phyloP scores from a whole-genome alignment of 2,113 vertebrate species.

The Delphinus delphis region DNA sequence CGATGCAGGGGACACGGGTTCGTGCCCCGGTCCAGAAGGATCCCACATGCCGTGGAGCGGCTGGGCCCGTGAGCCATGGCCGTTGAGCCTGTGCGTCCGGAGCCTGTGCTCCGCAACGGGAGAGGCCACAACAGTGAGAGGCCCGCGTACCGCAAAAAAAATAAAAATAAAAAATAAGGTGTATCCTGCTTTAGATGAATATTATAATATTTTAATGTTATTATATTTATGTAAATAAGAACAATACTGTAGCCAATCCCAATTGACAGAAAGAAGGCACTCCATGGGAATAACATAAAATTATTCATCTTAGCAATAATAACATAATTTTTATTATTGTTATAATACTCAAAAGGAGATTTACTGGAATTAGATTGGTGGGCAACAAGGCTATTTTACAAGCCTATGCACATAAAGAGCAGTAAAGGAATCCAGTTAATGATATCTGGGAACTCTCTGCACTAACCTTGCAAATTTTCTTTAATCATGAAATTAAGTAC shows the following conservation, averaged over 20 bases:
- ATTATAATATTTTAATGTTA: not conserved
- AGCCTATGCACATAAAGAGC: not conserved
- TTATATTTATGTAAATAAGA: not conserved
- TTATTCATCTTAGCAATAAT: not conserved
- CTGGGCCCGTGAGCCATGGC: too few relatives aligned
- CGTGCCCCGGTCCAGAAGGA: too few relatives aligned
- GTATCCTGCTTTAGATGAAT: not conserved
- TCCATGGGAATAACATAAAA: not conserved
- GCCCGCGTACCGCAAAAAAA: too few relatives aligned
- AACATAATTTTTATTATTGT: not conserved
- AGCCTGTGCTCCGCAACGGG: too few relatives aligned
- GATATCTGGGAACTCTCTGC: not conserved
- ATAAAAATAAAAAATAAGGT: not conserved
- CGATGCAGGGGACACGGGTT: too few relatives aligned
- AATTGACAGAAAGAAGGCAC: not conserved
- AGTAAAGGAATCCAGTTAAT: not conserved
- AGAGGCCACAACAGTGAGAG: too few relatives aligned
- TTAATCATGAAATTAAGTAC: not conserved
- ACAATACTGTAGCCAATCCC: not conserved
- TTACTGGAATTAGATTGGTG: not conserved
- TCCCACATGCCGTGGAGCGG: too few relatives aligned
- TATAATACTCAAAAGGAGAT: not conserved
- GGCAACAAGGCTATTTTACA: not conserved
- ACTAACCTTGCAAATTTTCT: not conserved
- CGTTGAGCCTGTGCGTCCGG: too few relatives aligned